phyloP scores from a whole-genome alignment of 2,888 invertebrate genomes.

The Toxonevra muliebris region DNA sequence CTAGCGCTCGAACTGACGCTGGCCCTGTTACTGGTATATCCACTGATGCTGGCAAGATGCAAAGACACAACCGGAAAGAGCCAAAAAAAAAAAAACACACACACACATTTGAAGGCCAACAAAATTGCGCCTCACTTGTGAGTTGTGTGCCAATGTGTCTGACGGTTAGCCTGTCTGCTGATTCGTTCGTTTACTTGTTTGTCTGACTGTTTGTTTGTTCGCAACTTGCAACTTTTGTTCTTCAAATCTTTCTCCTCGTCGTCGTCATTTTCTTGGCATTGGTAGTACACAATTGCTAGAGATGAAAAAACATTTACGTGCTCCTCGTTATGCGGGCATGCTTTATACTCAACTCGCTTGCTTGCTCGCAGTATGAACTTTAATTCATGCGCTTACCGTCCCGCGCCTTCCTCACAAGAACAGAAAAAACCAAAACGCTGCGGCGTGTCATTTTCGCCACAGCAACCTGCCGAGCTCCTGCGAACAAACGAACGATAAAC shows the following conservation, averaged over 20 bases:
- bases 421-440: background rate
- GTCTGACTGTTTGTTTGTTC: background rate
- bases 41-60: background rate
- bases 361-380: conserved; percentile 6
- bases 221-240: background rate
- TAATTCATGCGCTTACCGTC: conserved; percentile 14
- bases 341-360: background rate
- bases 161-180: background rate
- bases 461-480: background rate
- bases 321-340: conserved; percentile 19
- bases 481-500: background rate
- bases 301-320: conserved; percentile 10
- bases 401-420: background rate
- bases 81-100: background rate
- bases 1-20: too few relatives aligned
- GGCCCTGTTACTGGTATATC: too few relatives aligned
- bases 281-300: background rate
- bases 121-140: conserved; percentile 23
- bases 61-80: conserved; percentile 1
- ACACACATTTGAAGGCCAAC: conserved; percentile 18
- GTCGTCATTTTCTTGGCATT: too few relatives aligned
- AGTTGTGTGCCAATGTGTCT: conserved; percentile 19
- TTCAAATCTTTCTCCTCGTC: too few relatives aligned
- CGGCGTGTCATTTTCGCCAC: conserved; percentile 2
- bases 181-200: background rate